Evolutionary conservation across 2,888 invertebrate species (phyloP).

Genomic region (Chymomyza amoena): DNA sequence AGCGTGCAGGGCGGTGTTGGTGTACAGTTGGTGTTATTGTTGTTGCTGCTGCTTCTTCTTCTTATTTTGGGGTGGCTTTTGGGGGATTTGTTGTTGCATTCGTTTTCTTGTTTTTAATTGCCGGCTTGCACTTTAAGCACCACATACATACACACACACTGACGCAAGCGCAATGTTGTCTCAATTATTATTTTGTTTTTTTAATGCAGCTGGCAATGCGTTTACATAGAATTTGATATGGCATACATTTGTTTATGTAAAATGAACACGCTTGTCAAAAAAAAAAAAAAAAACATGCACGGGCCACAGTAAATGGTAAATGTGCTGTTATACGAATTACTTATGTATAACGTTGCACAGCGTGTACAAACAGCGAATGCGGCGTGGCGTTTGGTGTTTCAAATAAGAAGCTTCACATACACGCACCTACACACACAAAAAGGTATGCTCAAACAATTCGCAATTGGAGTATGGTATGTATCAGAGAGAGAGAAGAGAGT

Average conservation of each 20-base stretch:
- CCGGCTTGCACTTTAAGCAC: conserved; percentile 10
- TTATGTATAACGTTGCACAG: not conserved
- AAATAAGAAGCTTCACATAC: not conserved
- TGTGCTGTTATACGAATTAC: not conserved
- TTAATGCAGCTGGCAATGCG: conserved; percentile 10
- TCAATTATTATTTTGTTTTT: not conserved
- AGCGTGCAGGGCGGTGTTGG: too few species aligned
- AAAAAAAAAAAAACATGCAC: conserved; percentile 19
- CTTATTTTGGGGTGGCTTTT: not conserved
- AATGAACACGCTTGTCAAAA: conserved; percentile 16
- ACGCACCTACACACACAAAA: conserved; percentile 4
- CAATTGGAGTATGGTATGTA: conserved; percentile 17
- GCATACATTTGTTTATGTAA: conserved; percentile 40
- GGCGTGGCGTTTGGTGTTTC: conserved; percentile 14
- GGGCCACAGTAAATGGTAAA: too few species aligned
- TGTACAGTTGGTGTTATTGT: conserved; percentile 4
- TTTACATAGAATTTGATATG: conserved; percentile 14
- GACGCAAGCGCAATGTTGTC: conserved; percentile 35
- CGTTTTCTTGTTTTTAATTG: not conserved
- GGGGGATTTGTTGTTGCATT: conserved; percentile 6
- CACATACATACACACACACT: conserved; percentile 12
- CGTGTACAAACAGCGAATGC: conserved; percentile 19
- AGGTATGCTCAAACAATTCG: conserved; percentile 37
- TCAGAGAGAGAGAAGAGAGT: not conserved
- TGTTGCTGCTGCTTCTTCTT: conserved; percentile 11